Conservation (phyloP, 2,888 invertebrate species). For the Argyresthia goedartella region DNA sequence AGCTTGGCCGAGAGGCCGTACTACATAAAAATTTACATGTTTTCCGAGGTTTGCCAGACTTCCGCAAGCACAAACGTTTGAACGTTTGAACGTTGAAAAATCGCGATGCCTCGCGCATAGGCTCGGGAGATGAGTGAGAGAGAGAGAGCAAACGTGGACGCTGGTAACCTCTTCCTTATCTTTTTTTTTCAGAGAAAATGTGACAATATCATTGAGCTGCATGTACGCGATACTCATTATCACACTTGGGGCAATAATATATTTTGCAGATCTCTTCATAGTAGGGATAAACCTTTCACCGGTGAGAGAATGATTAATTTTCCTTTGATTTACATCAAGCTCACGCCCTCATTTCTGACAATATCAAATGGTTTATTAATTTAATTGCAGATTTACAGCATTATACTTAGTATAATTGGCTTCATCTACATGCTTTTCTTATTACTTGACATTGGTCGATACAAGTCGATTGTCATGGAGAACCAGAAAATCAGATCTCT, state of each 20-base stretch:
- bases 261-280: slow-evolving; percentile 71
- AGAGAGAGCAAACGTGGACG: too few species aligned
- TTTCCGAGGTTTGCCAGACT: too few species aligned
- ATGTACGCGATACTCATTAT: slow-evolving; percentile 78
- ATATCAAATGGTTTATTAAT: neutral
- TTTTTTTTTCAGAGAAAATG: slow-evolving; percentile 65
- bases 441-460: slow-evolving; percentile 72
- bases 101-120: too few species aligned
- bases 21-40: too few species aligned
- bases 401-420: slow-evolving; percentile 69
- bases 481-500: slow-evolving; percentile 47
- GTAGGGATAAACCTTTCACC: slow-evolving; percentile 43
- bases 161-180: neutral
- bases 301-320: slow-evolving; percentile 41
- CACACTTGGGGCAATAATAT: slow-evolving; percentile 75
- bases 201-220: slow-evolving; percentile 73
- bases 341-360: too few species aligned
- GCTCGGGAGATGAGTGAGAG: too few species aligned
- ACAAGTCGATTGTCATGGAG: slow-evolving; percentile 59
- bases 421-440: slow-evolving; percentile 73
- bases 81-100: too few species aligned
- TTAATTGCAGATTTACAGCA: slow-evolving; percentile 71
- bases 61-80: too few species aligned
- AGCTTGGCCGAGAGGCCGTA: too few species aligned
- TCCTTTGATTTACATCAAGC: neutral